Base-by-base conservation (phyloP, 1,140 invertebrate species). In the Nephotettix cincticeps region DNA sequence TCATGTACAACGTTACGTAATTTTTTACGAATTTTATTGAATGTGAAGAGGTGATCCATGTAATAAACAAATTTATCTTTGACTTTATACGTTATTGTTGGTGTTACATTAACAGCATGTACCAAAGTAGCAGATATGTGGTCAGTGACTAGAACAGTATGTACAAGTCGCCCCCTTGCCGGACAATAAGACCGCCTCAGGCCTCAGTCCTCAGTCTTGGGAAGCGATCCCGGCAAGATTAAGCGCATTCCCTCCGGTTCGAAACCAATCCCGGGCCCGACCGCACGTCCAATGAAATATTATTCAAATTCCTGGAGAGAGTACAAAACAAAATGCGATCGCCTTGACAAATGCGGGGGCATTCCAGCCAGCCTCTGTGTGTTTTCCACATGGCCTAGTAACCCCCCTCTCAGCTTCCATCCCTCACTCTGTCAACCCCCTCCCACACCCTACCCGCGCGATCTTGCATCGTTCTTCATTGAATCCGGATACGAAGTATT, bases 231-330 rank as follows among this genome's bases (percentile, higher is more conserved):
- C 14, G 4, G 47, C 47, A n/a, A 21, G 47, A 51, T 51, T 51
- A 51, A 51, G 47, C 47, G 19, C 47, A 51, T 51, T 51, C 47
- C 47, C 21, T n/a, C 47, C 28, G 28, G 61, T 64, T 64, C n/a
- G 28, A 64, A 64, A 64, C 27, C 61, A 19, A 64, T 64, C 32
- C 61, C 2, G 32, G 27, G n/a, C 11, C 61, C 61, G 61, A 64
- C 61, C 61, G 61, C 61, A 51, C 30, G 30, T 61, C 28, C 61
- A 64, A 64, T 64, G 61, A 64, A 64, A 64, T 64, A 64, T 64
- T 64, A 64, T 64, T 64, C 61, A 64, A 64, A 64, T 64, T 64
- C 61, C 61, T 64, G 25, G 30, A 32, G 30, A 32, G 27, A 64
- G 27, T 30, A 32, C 61, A 19, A 64, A 64, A 64, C 61, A 64